phyloP scores from a whole-genome alignment of 2,888 invertebrate genomes.

The Cheilosia impressa region DNA sequence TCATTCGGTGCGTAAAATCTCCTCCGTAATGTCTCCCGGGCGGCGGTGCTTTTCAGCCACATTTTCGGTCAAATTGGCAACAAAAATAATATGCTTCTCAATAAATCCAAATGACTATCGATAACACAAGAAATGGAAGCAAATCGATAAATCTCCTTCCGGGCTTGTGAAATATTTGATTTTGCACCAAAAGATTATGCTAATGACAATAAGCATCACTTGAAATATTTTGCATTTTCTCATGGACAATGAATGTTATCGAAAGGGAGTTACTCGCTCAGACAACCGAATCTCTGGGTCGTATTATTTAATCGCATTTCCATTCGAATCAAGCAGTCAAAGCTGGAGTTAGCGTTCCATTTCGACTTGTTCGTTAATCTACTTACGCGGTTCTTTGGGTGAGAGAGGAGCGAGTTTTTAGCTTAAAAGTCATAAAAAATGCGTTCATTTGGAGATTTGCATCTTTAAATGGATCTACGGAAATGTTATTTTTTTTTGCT shows the following conservation, averaged over 20 bases:
- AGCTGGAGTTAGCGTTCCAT: neutral
- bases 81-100: neutral
- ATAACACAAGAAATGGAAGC: conserved; percentile 3
- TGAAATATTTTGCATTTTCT: conserved; percentile 14
- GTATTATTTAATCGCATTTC: conserved; percentile 4
- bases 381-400: neutral
- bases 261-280: neutral
- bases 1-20: no score
- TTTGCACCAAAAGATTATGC: conserved; percentile 9
- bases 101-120: conserved; percentile 9
- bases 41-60: no score
- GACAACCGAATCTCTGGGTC: neutral
- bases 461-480: conserved; percentile 24
- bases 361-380: conserved; percentile 14
- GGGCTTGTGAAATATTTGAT: neutral
- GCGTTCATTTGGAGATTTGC: neutral
- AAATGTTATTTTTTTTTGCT: neutral
- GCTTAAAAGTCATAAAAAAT: neutral
- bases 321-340: conserved; percentile 2
- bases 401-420: neutral
- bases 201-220: conserved; percentile 17
- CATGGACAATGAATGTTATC: neutral
- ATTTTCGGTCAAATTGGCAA: no score
- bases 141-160: conserved; percentile 23
- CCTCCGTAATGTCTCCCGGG: no score